Conservation (phyloP, 2,888 invertebrate species). For the Palloptera scutellata region DNA sequence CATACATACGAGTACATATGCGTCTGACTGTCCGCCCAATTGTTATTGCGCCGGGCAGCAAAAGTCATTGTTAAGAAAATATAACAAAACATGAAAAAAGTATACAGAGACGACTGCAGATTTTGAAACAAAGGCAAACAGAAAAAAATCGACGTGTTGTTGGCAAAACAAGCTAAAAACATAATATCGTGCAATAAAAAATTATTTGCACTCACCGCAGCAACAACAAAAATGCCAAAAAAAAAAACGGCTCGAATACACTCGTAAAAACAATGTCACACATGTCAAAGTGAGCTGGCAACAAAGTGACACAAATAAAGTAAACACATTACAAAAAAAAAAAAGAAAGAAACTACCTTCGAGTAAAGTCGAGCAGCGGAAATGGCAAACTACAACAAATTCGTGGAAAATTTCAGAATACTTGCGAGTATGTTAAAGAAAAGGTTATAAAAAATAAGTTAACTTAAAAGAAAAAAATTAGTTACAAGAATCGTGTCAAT, state of each 20-base stretch:
- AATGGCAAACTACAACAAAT: slow-evolving; percentile 2
- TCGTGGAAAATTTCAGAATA: slow-evolving; percentile 22
- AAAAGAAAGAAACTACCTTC: neutral
- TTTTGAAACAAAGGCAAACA: slow-evolving; percentile 25
- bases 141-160: neutral
- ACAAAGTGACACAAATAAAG: slow-evolving; percentile 55
- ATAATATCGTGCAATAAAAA: neutral
- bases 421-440: neutral
- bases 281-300: slow-evolving; percentile 60
- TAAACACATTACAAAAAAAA: slow-evolving; percentile 8
- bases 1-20: neutral
- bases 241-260: slow-evolving; percentile 1
- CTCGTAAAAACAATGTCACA: slow-evolving; percentile 50
- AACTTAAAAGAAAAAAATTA: no score
- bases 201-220: slow-evolving; percentile 1
- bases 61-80: neutral
- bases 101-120: slow-evolving; percentile 5
- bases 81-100: neutral
- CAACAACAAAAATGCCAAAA: slow-evolving; percentile 27
- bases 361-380: neutral
- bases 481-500: no score
- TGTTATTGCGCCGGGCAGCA: neutral
- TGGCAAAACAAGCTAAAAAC: slow-evolving; percentile 18
- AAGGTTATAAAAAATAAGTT: no score
- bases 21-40: neutral